Base-by-base conservation (phyloP, 2,797 vertebrate species). In the Hydrocynus forskahlii region DNA sequence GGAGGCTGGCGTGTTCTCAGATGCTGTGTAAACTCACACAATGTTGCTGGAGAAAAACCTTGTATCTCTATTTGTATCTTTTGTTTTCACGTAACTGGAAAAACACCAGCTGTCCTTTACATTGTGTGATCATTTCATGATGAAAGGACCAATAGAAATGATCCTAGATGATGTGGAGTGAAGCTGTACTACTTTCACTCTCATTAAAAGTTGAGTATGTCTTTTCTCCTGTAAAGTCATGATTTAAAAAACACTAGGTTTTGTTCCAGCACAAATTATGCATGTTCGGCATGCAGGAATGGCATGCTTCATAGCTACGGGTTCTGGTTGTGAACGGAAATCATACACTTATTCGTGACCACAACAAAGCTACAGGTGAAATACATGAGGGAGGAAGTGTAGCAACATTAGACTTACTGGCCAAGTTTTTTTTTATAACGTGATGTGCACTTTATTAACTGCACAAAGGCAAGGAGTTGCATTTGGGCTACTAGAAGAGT, bases 351-450 rank as follows among this genome's bases (percentile, higher is more conserved):
- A 78, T 72, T 72, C 59, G 54, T 57, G 60, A 38, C 69, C 82
- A 72, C 79, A 78, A 69, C 67, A 85, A 80, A 64, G 64, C 76
- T 83, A 83, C 85, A 81, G 83, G 82, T 85, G 66, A 67, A 78
- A 83, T 73, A 52, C 77, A 75, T 25, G 83, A 78, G 12, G 25
- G 74, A 85, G 78, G 75, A 74, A 81, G 76, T 77, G 73, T 45
- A 81, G 76, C 55, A 77, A 63, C 73, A 67, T 80, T 71, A 60
- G 50, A 70, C 63, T 48, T 21, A 59, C 50, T 79, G 69, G 29
- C 57, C 13, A 70, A 76, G 60, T 38, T 78, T 81, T 73, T 60
- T 17, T 62, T 69, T 74, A 38, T 50, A 72, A 35, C 62, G 62
- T 71, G 64, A 19, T 40, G 52, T 63, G 14, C 63, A 62, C 74